Evolutionary conservation across 2,113 vertebrate genomes (phyloP).

Genomic region (Nothobranchius furzeri): DNA sequence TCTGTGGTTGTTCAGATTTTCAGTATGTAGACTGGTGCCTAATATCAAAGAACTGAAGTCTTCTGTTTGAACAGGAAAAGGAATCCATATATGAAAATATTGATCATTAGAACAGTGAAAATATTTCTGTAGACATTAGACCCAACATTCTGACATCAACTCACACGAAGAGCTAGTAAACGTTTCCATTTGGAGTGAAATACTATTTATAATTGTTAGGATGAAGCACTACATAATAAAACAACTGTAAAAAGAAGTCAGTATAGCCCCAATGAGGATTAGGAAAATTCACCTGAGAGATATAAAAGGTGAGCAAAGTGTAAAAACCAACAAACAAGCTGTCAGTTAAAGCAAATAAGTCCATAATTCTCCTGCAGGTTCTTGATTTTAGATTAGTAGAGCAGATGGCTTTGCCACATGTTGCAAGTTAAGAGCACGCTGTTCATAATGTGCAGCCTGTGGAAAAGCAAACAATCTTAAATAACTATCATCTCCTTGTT

Average conservation of each 20-base stretch:
- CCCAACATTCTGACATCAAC: neutral
- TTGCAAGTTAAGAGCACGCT: slow-evolving; percentile 34
- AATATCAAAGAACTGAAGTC: neutral
- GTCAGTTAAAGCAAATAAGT: slow-evolving; percentile 27
- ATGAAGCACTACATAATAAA: slow-evolving; percentile 13
- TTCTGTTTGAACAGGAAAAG: neutral
- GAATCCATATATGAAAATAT: neutral
- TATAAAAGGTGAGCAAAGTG: slow-evolving; percentile 29
- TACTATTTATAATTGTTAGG: slow-evolving; percentile 10
- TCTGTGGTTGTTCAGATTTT: no score
- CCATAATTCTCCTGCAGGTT: slow-evolving; percentile 23
- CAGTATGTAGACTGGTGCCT: no score
- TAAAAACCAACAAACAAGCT: slow-evolving; percentile 23
- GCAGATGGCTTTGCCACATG: slow-evolving; percentile 54
- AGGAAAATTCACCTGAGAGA: neutral
- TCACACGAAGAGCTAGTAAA: slow-evolving; percentile 2
- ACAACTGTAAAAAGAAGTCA: neutral
- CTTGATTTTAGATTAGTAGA: slow-evolving; percentile 28
- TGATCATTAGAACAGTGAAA: neutral
- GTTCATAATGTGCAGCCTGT: slow-evolving; percentile 33
- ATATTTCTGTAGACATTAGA: neutral
- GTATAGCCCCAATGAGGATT: neutral
- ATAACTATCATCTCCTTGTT: slow-evolving; percentile 24
- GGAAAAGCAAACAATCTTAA: slow-evolving; percentile 22
- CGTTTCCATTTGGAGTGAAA: slow-evolving; percentile 1